Percentiles rank a stretch among this genome's conserved stretches.
Conservation (phyloP, 2,113 vertebrate genomes). For the Rhombomys opimus region DNA sequence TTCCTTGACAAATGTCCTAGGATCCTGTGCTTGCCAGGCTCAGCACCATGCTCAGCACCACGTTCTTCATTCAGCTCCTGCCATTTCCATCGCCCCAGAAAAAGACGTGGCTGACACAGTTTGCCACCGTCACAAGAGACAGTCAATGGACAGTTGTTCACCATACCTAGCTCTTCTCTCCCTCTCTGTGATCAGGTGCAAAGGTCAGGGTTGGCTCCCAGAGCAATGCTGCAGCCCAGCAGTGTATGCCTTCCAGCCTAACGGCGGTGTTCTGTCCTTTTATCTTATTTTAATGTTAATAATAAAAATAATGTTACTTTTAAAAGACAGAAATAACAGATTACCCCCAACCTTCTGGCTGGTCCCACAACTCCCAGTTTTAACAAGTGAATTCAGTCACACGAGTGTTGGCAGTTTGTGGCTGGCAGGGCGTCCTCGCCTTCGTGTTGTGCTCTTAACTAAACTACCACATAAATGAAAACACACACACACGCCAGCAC, state of each 20-base stretch:
- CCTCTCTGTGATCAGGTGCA: neutral
- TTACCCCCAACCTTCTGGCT: neutral
- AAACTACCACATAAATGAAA: neutral
- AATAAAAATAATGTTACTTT: neutral
- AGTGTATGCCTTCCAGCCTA: neutral
- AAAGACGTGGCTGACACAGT: neutral
- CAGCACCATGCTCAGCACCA: neutral
- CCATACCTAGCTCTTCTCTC: neutral
- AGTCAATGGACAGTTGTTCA: neutral
- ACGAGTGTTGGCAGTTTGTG: neutral
- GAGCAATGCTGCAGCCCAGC: neutral
- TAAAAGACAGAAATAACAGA: neutral
- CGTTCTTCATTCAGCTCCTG: neutral
- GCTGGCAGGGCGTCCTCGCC: neutral
- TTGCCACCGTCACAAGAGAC: neutral
- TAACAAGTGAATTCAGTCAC: constrained; percentile 15
- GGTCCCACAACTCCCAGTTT: neutral
- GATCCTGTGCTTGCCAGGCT: neutral
- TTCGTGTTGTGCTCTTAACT: neutral
- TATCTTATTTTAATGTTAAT: constrained; percentile 48
- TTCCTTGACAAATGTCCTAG: neutral
- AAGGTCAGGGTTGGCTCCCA: neutral
- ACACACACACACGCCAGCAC: neutral
- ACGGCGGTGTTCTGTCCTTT: neutral
- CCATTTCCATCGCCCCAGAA: neutral